phyloP scores from a whole-genome alignment of 2,888 invertebrate species.

The Cinara cedri region DNA sequence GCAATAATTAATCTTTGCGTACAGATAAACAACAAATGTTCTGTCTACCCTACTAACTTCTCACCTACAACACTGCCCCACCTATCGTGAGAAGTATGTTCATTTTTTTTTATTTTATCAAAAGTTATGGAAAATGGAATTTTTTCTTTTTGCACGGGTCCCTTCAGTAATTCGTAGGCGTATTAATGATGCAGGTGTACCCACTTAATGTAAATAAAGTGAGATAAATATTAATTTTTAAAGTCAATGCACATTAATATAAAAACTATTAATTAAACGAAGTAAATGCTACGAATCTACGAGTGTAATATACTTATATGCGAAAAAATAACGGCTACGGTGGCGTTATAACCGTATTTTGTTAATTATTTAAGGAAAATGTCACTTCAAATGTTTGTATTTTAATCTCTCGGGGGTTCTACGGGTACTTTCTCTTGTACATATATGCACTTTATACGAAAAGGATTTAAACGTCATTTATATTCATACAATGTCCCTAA shows the following conservation, averaged over 20 bases:
- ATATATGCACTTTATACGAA: not conserved
- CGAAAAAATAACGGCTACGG: slow-evolving; percentile 18
- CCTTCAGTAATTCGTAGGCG: no score
- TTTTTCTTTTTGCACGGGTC: no score
- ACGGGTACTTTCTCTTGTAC: slow-evolving; percentile 16
- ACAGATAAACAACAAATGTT: no score
- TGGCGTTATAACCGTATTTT: slow-evolving; percentile 15
- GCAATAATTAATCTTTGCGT: no score
- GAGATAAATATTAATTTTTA: slow-evolving; percentile 24
- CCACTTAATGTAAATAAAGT: no score
- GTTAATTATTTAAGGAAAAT: slow-evolving; percentile 40
- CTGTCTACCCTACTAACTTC: no score
- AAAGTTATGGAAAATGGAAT: no score
- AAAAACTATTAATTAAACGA: slow-evolving; percentile 23
- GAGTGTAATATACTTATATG: not conserved
- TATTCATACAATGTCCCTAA: slow-evolving; percentile 20
- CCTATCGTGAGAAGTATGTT: no score
- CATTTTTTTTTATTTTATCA: no score
- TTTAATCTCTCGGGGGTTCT: slow-evolving; percentile 32
- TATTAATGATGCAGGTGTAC: not conserved
- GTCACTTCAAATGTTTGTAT: slow-evolving; percentile 25
- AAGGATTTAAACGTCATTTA: slow-evolving; percentile 16
- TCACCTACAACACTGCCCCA: no score
- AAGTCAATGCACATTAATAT: not conserved
- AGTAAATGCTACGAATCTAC: slow-evolving; percentile 10